Evolutionary conservation across 2,797 vertebrate genomes (phyloP).

Genomic region (Sus cebifrons): DNA sequence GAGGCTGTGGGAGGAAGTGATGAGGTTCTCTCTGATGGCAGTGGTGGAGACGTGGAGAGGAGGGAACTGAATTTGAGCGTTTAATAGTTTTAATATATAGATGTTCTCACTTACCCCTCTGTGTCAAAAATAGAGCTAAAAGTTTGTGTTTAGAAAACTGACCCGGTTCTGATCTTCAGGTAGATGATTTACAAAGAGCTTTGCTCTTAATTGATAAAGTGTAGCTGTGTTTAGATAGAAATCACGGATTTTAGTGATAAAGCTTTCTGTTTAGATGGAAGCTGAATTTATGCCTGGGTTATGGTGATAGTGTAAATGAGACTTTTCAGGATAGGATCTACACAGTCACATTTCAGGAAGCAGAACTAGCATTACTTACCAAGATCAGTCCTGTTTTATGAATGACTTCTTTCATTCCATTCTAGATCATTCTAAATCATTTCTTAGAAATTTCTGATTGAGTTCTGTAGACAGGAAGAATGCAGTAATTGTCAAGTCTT

Average conservation of each 20-base stretch:
- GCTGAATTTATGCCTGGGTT: conserved; percentile 42
- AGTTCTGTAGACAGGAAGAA: conserved; percentile 75
- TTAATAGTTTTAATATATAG: not conserved
- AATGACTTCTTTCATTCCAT: conserved; percentile 77
- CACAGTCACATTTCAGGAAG: conserved; percentile 60
- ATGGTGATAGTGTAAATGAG: conserved; percentile 36
- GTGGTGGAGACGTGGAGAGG: not conserved
- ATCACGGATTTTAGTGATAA: conserved; percentile 47
- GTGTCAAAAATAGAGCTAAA: conserved; percentile 25
- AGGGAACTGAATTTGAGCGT: conserved; percentile 13
- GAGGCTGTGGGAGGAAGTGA: not conserved
- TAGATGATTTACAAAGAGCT: conserved; percentile 50
- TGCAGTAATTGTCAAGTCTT: conserved; percentile 73
- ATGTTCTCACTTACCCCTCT: not conserved
- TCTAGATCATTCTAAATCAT: conserved; percentile 60
- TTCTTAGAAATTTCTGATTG: conserved; percentile 78
- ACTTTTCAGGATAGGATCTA: conserved; percentile 46
- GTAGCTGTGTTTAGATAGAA: conserved; percentile 28
- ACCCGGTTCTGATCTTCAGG: not conserved
- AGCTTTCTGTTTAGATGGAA: conserved; percentile 18
- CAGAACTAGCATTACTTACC: conserved; percentile 68
- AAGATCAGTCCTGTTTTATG: conserved; percentile 63
- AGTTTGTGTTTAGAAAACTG: conserved; percentile 45
- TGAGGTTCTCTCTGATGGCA: not conserved
- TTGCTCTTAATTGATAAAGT: conserved; percentile 48